Evolutionary conservation across 2,113 vertebrate genomes (phyloP).

Genomic region (Archilochus colubris): DNA sequence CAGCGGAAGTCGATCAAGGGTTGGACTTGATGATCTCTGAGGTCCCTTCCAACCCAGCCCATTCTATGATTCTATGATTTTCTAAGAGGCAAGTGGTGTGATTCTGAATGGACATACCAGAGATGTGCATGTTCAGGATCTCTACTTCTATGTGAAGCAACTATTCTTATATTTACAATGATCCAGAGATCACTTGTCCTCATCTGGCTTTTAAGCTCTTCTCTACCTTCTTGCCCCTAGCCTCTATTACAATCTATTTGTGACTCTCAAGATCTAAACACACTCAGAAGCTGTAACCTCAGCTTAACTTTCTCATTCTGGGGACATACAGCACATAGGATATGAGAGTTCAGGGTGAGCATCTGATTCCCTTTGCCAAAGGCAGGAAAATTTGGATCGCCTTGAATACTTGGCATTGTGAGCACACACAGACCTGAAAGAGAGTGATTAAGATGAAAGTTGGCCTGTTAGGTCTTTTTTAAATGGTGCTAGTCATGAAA

Average conservation of each 20-base stretch:
- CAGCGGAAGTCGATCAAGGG: too few species aligned
- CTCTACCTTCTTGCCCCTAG: not conserved
- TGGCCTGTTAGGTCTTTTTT: slow-evolving; percentile 24
- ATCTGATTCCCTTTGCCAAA: slow-evolving; percentile 19
- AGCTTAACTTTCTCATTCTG: not conserved
- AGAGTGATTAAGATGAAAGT: slow-evolving; percentile 51
- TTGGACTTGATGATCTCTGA: too few species aligned
- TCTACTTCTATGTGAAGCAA: not conserved
- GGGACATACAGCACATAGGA: not conserved
- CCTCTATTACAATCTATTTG: not conserved
- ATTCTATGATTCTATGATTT: not conserved
- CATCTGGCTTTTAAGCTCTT: not conserved
- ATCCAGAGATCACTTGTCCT: not conserved
- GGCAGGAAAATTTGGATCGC: not conserved
- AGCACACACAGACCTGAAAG: slow-evolving; percentile 13
- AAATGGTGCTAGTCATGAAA: slow-evolving; percentile 54
- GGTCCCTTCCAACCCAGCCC: too few species aligned
- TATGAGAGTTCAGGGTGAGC: not conserved
- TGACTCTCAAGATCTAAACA: not conserved
- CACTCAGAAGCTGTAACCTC: not conserved
- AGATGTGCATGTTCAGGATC: not conserved
- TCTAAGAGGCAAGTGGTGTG: not conserved
- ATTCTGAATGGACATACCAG: not conserved
- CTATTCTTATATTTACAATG: not conserved
- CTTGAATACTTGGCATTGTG: slow-evolving; percentile 52